Evolutionary conservation across 2,888 invertebrate genomes (phyloP), one percentile per base, ranked within the genome.

Genomic region (Drosophila longiperda): DNA sequence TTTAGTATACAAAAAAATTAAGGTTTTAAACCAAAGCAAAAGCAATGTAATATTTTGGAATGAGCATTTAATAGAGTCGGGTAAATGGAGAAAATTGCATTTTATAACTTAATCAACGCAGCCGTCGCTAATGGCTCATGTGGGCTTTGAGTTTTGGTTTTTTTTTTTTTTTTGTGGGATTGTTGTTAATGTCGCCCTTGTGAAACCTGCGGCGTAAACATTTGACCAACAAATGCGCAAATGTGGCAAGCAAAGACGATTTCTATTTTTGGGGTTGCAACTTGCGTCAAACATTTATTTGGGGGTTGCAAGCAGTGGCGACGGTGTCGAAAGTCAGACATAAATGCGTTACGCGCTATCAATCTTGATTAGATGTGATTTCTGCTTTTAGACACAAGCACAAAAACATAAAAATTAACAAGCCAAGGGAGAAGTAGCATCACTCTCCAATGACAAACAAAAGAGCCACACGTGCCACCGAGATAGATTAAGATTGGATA

Each of bases 281-380:
- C 66, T 49, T 9, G 69, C 55, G 36, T 12, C 29, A 6, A 3
- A 17, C 8, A 29, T 29, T 40, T 15, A 26, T 36, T 36, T 53
- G 26, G 71, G 79, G 73, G 78, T 78, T 73, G 68, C 17, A 48
- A 32, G 15, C 8, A 32, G n/a, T 3, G 15, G 12, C 7, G 55
- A n/a, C 71, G 48, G 84, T 68, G 86, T 80, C 71, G 83, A 80
- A 78, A 86, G 80, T 82, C 81, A 86, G 66, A 66, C 68, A 78
- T 89, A 91, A 91, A 87, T 90, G 86, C 87, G 92, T 92, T 92
- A 91, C 91, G 91, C 88, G 80, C 92, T 90, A 92, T 92, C 92
- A 92, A 92, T 92, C 92, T 92, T 92, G 92, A 92, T 92, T 92
- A 92, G 91, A 91, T 80, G 91, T 92, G 93, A 93, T 92, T 92